Base-by-base conservation (phyloP, 2,797 vertebrate genomes). In the Microctenopoma lineatum region DNA sequence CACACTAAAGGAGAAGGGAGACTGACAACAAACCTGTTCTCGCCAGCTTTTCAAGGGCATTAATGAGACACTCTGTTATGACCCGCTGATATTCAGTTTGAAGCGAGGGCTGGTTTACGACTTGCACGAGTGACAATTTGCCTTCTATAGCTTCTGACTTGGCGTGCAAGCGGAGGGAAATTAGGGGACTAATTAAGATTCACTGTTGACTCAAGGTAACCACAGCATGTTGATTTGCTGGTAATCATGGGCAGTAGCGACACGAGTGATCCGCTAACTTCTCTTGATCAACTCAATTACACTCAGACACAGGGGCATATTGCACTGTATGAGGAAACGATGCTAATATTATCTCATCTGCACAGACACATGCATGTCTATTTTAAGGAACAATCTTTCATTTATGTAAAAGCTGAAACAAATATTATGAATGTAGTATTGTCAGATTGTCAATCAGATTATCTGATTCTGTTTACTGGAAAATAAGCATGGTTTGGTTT, bases 151-250 rank as follows among this genome's bases (percentile, higher is more conserved):
- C 51, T 51, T 60, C 50, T 46, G 52, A 71, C 71, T 58, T 54
- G 41, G 58, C 41, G 56, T 65, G 65, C 46, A 13, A 67, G 66
- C 47, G 45, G 39, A 71, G 69, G 18, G 50, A 66, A 83, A 84
- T 86, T 79, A 85, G 25, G 34, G 45, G 53, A 62, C 66, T 83
- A 80, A 87, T 88, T 83, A 60, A 63, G 80, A 84, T 59, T 39
- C 66, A 72, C 61, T 48, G 57, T 42, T 16, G 65, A 77, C 67
- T 81, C 51, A 52, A 48, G 69, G 67, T 69, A 75, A 66, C 56
- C 67, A 41, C 66, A 44, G 79, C 65, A 18, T 65, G 70, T 66
- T 83, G 79, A 82, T 87, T 75, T 66, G 39, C 63, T 54, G 65
- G 52, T 84, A 84, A 86, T 83, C 72, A 77, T 4, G 41, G 79